Evolutionary conservation across 2,888 invertebrate genomes (phyloP).

Genomic region (Chymomyza amoena): DNA sequence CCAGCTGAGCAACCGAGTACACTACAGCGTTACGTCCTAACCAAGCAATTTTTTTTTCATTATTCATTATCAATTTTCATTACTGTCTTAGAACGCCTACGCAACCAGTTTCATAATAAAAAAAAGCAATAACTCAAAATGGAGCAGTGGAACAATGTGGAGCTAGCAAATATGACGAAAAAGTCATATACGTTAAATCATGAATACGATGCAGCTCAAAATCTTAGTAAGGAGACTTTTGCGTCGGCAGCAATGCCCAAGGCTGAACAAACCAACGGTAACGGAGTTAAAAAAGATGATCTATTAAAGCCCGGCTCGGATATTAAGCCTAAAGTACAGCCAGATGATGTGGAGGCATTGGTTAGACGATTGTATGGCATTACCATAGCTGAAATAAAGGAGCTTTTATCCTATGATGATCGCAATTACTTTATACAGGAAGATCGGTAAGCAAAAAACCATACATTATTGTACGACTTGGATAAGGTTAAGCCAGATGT

Average conservation of each 20-base stretch:
- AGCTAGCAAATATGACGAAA: slow-evolving; percentile 71
- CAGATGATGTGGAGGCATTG: slow-evolving; percentile 71
- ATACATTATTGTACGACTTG: no score
- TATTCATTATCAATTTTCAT: not conserved
- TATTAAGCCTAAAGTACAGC: slow-evolving; percentile 74
- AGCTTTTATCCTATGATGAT: slow-evolving; percentile 78
- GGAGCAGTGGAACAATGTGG: slow-evolving; percentile 75
- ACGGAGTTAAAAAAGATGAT: slow-evolving; percentile 33
- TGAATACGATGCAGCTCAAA: slow-evolving; percentile 62
- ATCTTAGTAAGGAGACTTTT: slow-evolving; percentile 36
- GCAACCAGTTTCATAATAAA: slow-evolving; percentile 4
- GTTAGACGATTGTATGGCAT: slow-evolving; percentile 77
- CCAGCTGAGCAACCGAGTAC: slow-evolving; percentile 36
- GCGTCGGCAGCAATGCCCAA: not conserved
- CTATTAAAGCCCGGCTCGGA: slow-evolving; percentile 75
- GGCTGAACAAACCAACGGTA: slow-evolving; percentile 8
- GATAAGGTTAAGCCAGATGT: not conserved
- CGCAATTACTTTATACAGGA: slow-evolving; percentile 76
- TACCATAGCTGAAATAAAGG: slow-evolving; percentile 73
- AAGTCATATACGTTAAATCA: slow-evolving; percentile 77
- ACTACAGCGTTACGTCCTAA: not conserved
- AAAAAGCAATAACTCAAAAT: slow-evolving; percentile 41
- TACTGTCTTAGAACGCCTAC: slow-evolving; percentile 18
- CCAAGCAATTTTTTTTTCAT: not conserved
- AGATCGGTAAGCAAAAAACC: slow-evolving; percentile 73